Conservation (phyloP, 2,113 vertebrate species). For the Murina feae region DNA sequence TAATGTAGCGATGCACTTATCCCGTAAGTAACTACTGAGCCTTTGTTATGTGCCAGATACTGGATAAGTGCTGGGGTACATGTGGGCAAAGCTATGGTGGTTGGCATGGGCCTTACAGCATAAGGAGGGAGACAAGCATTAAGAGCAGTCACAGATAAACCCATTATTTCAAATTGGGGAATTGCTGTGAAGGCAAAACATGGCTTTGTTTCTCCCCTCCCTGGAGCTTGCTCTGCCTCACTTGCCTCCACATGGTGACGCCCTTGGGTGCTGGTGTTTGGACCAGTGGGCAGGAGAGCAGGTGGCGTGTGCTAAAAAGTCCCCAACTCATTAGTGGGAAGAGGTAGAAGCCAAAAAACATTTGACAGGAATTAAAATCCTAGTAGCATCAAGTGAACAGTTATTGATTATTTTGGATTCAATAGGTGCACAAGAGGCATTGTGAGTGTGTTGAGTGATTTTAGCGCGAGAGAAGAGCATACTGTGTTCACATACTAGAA, state of each 20-base stretch:
- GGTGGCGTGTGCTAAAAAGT: background rate
- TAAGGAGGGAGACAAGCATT: background rate
- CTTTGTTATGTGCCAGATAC: background rate
- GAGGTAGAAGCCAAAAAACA: background rate
- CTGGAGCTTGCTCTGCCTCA: too few relatives aligned
- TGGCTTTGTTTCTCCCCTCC: too few relatives aligned
- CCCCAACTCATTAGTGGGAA: background rate
- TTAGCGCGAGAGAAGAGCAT: constrained; percentile 10
- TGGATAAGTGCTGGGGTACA: background rate
- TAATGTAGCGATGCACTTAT: background rate
- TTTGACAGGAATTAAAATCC: background rate
- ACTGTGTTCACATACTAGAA: constrained; percentile 21
- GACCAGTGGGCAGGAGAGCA: background rate
- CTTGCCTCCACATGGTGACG: background rate
- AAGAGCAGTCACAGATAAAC: background rate
- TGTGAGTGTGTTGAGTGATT: background rate
- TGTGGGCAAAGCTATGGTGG: background rate
- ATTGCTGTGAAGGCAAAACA: background rate
- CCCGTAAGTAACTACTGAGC: background rate
- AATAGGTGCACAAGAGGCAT: background rate
- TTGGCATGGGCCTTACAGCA: background rate
- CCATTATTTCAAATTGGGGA: background rate
- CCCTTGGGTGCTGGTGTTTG: background rate
- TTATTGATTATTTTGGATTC: background rate
- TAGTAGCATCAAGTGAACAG: background rate